phyloP scores from a whole-genome alignment of 1,140 invertebrate genomes.

The Papilio dardanus region DNA sequence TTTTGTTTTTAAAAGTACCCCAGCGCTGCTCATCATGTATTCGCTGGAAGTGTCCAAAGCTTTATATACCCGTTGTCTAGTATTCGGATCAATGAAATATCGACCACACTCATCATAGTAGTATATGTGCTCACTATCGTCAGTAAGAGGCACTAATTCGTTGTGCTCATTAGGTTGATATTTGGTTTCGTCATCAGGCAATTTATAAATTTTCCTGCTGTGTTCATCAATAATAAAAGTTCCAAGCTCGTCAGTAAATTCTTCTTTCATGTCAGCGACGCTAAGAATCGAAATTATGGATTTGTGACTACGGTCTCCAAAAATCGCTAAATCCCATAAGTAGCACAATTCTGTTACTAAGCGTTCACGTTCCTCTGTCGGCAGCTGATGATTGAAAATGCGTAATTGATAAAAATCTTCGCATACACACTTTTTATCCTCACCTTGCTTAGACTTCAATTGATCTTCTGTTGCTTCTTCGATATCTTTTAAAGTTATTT shows the following conservation, averaged over 20 bases:
- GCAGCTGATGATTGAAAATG: slow-evolving; percentile 72
- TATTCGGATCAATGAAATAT: slow-evolving; percentile 68
- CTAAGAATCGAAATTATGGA: slow-evolving; percentile 77
- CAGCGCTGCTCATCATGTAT: slow-evolving; percentile 72
- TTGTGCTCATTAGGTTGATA: slow-evolving; percentile 73
- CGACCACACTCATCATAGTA: slow-evolving; percentile 77
- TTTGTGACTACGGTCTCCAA: slow-evolving; percentile 65
- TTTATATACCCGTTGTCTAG: slow-evolving; percentile 70
- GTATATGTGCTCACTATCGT: slow-evolving; percentile 69
- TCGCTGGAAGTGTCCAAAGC: slow-evolving; percentile 69
- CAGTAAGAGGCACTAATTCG: slow-evolving; percentile 65
- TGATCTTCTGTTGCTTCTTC: slow-evolving; percentile 50
- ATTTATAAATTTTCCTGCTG: slow-evolving; percentile 74
- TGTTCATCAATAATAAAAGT: slow-evolving; percentile 70
- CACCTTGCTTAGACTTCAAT: slow-evolving; percentile 47
- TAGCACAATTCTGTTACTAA: slow-evolving; percentile 71
- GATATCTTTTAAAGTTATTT: slow-evolving; percentile 60
- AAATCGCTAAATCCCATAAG: slow-evolving; percentile 72
- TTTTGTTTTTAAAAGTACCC: slow-evolving; percentile 67
- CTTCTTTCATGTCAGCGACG: slow-evolving; percentile 69
- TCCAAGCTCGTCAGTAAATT: slow-evolving; percentile 71
- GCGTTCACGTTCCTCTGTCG: slow-evolving; percentile 60
- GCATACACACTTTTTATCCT: slow-evolving; percentile 63
- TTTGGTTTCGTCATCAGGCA: slow-evolving; percentile 55
- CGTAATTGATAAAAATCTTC: slow-evolving; percentile 71